Evolutionary conservation across 2,797 vertebrate species (phyloP).

Genomic region (Microtus californicus): DNA sequence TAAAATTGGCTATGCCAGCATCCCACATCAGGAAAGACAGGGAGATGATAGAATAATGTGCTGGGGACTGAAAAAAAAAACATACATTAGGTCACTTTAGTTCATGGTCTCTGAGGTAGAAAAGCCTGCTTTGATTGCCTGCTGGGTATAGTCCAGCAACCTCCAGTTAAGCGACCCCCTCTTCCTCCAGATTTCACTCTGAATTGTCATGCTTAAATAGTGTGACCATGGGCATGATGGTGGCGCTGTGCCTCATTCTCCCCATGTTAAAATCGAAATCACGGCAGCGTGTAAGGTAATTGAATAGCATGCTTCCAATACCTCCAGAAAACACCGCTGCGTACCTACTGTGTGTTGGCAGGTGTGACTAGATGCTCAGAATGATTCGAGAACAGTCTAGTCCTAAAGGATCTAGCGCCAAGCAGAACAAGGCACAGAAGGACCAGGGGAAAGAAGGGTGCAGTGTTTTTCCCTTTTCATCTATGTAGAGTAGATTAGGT

Average conservation of each 20-base stretch:
- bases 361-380: not conserved
- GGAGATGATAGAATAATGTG: not conserved
- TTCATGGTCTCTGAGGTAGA: not conserved
- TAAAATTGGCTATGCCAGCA: conserved; percentile 63
- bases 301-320: not conserved
- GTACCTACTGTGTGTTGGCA: not conserved
- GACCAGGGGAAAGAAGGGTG: not conserved
- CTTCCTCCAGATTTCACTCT: not conserved
- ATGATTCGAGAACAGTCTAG: not conserved
- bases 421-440: not conserved
- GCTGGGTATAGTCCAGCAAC: not conserved
- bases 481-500: not conserved
- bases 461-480: not conserved
- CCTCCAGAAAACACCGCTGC: not conserved
- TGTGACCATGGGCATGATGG: not conserved
- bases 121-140: not conserved
- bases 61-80: not conserved
- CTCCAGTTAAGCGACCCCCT: not conserved
- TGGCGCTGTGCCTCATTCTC: not conserved
- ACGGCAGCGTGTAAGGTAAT: not conserved
- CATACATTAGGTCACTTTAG: not conserved
- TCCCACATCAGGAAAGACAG: not conserved
- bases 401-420: not conserved
- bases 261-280: not conserved
- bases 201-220: not conserved